phyloP scores from a whole-genome alignment of 2,113 vertebrate genomes.

The Hirundichthys speculiger region DNA sequence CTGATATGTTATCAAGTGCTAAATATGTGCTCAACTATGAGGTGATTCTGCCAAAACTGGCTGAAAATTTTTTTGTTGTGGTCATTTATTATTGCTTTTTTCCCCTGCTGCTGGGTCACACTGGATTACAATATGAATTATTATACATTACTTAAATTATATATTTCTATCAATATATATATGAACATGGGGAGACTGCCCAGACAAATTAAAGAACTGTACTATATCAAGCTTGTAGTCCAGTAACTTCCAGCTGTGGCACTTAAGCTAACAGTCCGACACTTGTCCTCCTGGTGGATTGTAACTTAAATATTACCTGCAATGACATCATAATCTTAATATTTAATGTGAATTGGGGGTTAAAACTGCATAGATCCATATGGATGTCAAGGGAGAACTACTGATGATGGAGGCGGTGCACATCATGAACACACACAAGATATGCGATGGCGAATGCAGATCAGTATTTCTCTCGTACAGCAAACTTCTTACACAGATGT shows the following conservation, averaged over 20 bases:
- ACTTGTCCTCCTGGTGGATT: conserved; percentile 29
- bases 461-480: conserved; percentile 76
- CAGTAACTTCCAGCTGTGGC: conserved; percentile 57
- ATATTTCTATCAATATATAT: neutral
- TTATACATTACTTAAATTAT: conserved; percentile 12
- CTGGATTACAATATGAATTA: conserved; percentile 57
- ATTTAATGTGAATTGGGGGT: conserved; percentile 35
- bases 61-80: conserved; percentile 49
- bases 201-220: conserved; percentile 43
- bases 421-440: conserved; percentile 85
- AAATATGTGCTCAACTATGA: conserved; percentile 69
- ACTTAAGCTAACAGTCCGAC: conserved; percentile 77
- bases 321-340: conserved; percentile 61
- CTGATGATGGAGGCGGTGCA: conserved; percentile 38
- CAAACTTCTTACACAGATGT: conserved; percentile 83
- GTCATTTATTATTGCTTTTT: conserved; percentile 79
- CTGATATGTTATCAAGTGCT: conserved; percentile 80
- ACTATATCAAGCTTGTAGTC: conserved; percentile 43
- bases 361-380: conserved; percentile 79
- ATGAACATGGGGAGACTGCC: conserved; percentile 49
- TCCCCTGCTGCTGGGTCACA: conserved; percentile 65
- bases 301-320: conserved; percentile 25
- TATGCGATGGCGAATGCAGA: conserved; percentile 89
- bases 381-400: conserved; percentile 59
- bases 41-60: conserved; percentile 57